Base-by-base conservation (phyloP, 2,888 invertebrate species). In the Cataglyphis livida region DNA sequence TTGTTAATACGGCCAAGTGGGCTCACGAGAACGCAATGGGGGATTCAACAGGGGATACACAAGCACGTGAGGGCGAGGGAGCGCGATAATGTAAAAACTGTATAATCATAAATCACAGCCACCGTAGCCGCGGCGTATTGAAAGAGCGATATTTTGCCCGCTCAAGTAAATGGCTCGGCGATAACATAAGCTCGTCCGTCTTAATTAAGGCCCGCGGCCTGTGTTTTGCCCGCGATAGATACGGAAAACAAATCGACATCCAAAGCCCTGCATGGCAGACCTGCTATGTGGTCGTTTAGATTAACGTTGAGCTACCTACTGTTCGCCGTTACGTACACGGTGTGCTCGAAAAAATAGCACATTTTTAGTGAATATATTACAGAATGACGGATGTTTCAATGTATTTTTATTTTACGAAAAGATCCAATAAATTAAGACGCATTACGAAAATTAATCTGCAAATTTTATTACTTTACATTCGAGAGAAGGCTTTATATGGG, bases 51-150 rank as follows among this genome's bases (percentile, higher is more conserved):
- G 78, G 70, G 57, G 32, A 59, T 70, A 41, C 70, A 25, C 57
- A 7, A 51, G n/a, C 51, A n/a, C n/a, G 44, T 44, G 44, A 44
- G 44, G 4, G 74, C 41, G 65, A 25, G 44, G 10, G 32, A 28
- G 62, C 62, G 62, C 54, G 38, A 57, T 75, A 76, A 74, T 68
- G 48, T 59, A 82, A 82, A 81, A 78, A 78, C 57, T 68, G 51
- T 65, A 78, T 78, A 82, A 82, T 82, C 82, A 78, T 82, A 82
- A 82, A 82, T 82, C 82, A 82, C 78, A 15, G 21, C 28, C 48
- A 38, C 51, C n/a, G 28, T 9, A 12, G 66, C 12, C 9, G n/a
- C 12, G n/a, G 82, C 61, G 81, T 74, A 79, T 79, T 79, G 78
- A 79, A 79, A 79, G 59, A 28, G 68, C 66, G 44, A 82, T 82